Evolutionary conservation across 1,140 invertebrate genomes (phyloP).

Genomic region (Cataglyphis hispanica): DNA sequence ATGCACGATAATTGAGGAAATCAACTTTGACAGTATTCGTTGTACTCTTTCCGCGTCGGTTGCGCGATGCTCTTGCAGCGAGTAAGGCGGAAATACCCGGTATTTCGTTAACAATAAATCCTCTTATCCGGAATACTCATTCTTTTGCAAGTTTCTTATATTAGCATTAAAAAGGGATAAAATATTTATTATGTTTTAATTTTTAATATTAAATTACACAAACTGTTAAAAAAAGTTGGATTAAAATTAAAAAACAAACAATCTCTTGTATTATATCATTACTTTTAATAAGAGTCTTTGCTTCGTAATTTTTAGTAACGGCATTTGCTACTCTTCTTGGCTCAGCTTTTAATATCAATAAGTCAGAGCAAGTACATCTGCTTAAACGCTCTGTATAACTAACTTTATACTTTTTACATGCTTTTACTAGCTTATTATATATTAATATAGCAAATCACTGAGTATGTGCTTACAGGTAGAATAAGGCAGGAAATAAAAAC

Average conservation of each 20-base stretch:
- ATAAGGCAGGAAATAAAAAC: background rate
- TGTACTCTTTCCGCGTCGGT: background rate
- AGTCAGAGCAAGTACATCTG: background rate
- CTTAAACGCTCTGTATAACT: background rate
- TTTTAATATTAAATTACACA: no score
- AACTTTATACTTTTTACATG: background rate
- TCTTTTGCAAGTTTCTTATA: background rate
- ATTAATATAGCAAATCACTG: constrained; percentile 11
- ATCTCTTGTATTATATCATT: no score
- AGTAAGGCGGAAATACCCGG: background rate
- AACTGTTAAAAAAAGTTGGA: no score
- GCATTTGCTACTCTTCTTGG: no score
- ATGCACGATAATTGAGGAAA: constrained; percentile 21
- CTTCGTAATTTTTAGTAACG: no score
- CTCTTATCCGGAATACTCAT: background rate
- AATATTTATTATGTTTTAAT: no score
- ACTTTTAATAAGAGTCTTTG: no score
- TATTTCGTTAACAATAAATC: background rate
- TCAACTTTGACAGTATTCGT: constrained; percentile 12
- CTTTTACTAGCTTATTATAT: background rate
- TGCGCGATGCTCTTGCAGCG: background rate
- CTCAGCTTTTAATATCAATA: no score
- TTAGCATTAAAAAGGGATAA: background rate
- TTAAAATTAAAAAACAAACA: no score
- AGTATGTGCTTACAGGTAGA: background rate